These are phyloP conservation scores for Steinernema hermaphroditum DNA, from an alignment of 2,888 invertebrate species.

Conservation along the genomic window DNA sequence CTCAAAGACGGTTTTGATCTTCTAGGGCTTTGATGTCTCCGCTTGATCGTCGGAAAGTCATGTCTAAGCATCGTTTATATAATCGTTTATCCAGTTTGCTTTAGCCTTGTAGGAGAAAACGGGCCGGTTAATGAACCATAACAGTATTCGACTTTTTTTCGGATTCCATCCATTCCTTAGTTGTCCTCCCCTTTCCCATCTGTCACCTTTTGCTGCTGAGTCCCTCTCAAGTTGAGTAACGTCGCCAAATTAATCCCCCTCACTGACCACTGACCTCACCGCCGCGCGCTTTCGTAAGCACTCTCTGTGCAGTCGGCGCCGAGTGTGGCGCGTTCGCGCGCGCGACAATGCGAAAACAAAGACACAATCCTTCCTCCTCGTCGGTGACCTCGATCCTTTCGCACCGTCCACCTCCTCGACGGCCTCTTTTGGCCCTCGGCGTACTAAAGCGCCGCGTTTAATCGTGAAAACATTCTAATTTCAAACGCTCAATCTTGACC, in stretches of 20 bases:
- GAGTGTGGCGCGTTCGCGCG: neutral
- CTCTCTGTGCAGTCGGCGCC: too few species aligned
- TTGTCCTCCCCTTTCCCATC: too few species aligned
- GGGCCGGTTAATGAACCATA: too few species aligned
- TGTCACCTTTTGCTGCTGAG: too few species aligned
- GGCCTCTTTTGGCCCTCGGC: neutral
- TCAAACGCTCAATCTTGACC: constrained; percentile 6
- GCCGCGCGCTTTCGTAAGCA: constrained; percentile 13
- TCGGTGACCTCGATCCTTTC: constrained; percentile 15
- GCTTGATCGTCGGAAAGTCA: too few species aligned
- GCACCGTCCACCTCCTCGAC: neutral
- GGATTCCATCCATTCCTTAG: too few species aligned
- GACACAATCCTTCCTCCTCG: constrained; percentile 19
- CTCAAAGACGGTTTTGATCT: too few species aligned
- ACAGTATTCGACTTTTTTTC: too few species aligned
- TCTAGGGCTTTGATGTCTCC: too few species aligned
- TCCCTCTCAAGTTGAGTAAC: neutral
- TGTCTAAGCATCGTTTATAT: too few species aligned
- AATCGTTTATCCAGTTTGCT: too few species aligned
- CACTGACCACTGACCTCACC: constrained; percentile 12
- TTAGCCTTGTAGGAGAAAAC: too few species aligned
- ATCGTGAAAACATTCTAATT: neutral
- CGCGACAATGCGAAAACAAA: constrained; percentile 5
- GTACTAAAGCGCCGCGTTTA: neutral
- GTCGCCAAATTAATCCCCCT: constrained; percentile 12